Base-by-base conservation (phyloP, 2,888 invertebrate genomes). In the Cryptocephalus primarius region DNA sequence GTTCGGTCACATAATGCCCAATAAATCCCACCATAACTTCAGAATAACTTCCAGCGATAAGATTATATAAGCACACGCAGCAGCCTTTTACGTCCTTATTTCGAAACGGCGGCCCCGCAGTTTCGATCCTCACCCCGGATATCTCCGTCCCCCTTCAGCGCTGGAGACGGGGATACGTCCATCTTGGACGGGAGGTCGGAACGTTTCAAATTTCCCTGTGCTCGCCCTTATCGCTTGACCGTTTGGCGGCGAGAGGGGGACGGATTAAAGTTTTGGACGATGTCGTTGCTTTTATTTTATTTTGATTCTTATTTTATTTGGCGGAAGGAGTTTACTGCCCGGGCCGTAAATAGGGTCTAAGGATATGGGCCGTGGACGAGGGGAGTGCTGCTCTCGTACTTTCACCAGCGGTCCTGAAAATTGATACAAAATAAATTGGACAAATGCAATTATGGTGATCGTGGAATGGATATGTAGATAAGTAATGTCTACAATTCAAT, bases 301-400 rank as follows among this genome's bases (percentile, higher is more conserved):
- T 62, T 57, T 59, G 61, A 61, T 62, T 59, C 60, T 57, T 58
- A 61, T 63, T 63, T 63, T 63, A 63, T 63, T 63, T 58, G 60
- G 57, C 58, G 60, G 61, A 61, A 63, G 59, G 55, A 58, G 55
- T 58, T 54, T 47, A 50, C 47, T 51, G 45, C 48, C 12, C 43
- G 43, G 45, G 52, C 42, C 41, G 46, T 49, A 45, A 42, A 47
- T 44, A 43, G 51, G 47, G 48, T 49, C 46, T 47, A 48, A 49
- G 50, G 43, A 49, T 42, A 42, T 40, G 40, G 40, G 10, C 40
- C 22, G 40, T 22, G 40, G 22, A 10, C n/a, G 8, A 39, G 40
- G 40, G 40, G 40, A 22, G 22, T 22, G 22, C 22, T 22, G 22
- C 22, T 22, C 22, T 22, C 22, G 22, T 22, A 22, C 22, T 22